A percentile compares a stretch with the other conserved stretches of the same genome.
Conservation (phyloP, 1,140 invertebrate species). For the Heliothis virescens region DNA sequence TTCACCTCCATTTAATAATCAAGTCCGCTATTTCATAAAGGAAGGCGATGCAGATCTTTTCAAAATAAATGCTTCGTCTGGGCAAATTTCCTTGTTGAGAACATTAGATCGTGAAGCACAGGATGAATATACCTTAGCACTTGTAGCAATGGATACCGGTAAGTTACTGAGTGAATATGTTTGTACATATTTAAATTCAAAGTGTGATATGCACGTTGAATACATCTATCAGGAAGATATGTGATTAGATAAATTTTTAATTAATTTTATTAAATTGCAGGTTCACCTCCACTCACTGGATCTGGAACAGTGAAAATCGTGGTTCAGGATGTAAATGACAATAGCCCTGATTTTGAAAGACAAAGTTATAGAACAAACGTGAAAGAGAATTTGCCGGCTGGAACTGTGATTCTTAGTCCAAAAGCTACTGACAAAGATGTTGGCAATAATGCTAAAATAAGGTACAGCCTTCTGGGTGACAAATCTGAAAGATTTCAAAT, state of each 20-base stretch:
- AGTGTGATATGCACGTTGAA: too few relatives aligned
- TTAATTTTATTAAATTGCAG: conserved; percentile 84
- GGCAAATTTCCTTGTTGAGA: conserved; percentile 93
- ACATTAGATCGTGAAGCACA: conserved; percentile 94
- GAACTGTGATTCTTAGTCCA: conserved; percentile 91
- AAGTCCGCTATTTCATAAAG: conserved; percentile 96
- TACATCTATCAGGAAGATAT: too few relatives aligned
- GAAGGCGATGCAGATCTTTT: conserved; percentile 96
- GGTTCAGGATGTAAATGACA: conserved; percentile 97
- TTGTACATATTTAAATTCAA: too few relatives aligned
- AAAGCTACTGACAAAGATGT: conserved; percentile 92
- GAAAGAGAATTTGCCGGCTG: conserved; percentile 91
- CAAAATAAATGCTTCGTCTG: conserved; percentile 95
- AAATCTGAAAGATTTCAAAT: conserved; percentile 92
- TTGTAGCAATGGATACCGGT: conserved; percentile 98
- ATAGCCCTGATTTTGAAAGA: conserved; percentile 93
- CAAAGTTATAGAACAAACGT: conserved; percentile 92
- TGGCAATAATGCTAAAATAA: conserved; percentile 94
- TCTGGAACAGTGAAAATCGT: conserved; percentile 94
- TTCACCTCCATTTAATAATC: conserved; percentile 95
- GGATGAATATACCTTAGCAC: conserved; percentile 92
- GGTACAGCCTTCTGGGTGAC: conserved; percentile 93
- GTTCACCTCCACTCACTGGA: conserved; percentile 95
- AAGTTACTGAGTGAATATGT: conserved; percentile 68
- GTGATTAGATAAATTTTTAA: background rate